phyloP scores from a whole-genome alignment of 2,888 invertebrate genomes.

The Spialia ferax region DNA sequence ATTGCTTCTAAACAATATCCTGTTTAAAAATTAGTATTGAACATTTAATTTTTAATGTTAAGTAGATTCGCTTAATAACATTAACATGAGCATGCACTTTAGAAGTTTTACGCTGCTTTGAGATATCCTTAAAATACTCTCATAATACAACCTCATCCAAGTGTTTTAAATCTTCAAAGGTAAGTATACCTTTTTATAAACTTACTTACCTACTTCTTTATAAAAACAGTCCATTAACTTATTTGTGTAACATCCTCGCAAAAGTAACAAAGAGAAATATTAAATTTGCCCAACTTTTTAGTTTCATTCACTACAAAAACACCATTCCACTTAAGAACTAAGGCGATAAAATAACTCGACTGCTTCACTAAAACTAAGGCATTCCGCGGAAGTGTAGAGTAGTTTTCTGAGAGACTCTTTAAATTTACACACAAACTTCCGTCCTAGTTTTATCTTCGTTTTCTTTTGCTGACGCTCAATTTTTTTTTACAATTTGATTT shows the following conservation, averaged over 20 bases:
- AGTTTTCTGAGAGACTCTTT: conserved; percentile 24
- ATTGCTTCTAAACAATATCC: too few relatives aligned
- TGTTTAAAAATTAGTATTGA: too few relatives aligned
- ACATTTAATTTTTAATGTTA: too few relatives aligned
- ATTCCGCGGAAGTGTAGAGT: conserved; percentile 25
- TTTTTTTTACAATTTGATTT: background rate
- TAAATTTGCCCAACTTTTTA: conserved; percentile 23
- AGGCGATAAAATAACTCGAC: conserved; percentile 28
- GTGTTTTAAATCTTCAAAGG: too few relatives aligned
- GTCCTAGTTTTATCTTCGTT: conserved; percentile 6
- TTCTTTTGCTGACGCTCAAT: conserved; percentile 8
- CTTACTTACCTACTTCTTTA: too few relatives aligned
- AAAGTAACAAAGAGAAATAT: conserved; percentile 6
- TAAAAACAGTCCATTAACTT: background rate
- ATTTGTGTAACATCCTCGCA: background rate
- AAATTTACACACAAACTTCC: conserved; percentile 34
- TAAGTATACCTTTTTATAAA: too few relatives aligned
- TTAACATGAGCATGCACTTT: too few relatives aligned
- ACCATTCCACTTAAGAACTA: conserved; percentile 35
- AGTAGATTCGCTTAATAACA: too few relatives aligned
- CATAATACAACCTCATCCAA: too few relatives aligned
- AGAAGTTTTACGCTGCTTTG: too few relatives aligned
- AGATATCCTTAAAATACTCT: too few relatives aligned
- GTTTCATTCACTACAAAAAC: conserved; percentile 13
- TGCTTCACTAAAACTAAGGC: conserved; percentile 28